Evolutionary conservation across 1,140 invertebrate species (phyloP), one percentile per base, ranked within the genome.

Genomic region (Rhyacophila brunnea): DNA sequence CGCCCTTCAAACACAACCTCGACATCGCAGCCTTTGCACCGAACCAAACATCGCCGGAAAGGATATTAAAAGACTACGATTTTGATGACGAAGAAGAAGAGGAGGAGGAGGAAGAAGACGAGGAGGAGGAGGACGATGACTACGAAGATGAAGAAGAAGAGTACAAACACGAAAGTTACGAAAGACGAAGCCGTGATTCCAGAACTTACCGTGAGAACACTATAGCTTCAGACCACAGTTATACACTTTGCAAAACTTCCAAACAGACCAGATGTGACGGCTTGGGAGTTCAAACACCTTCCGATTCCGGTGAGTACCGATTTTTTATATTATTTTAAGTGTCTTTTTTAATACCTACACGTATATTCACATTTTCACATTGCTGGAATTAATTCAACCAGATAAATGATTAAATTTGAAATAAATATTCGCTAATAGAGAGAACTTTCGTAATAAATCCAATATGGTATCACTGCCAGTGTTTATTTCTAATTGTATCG

Each of bases 231-330:
- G 88, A 90, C 71, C 89, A 90, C 67, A 87, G 87, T 55, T 91
- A 90, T 70, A 89, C 78, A 58, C 72, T 82, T 17, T 79, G 78
- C 43, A 83, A 81, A 65, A 77, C 74, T 67, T 75, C 65, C 62
- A 76, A 61, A 46, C 74, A 70, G 23, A 81, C 80, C 58, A 73
- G 75, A 60, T 67, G 83, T 38, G 83, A 85, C 59, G 80, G 81
- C 65, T 79, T 88, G 35, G 87, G 87, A 40, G 83, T 90, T 2
- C 87, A 90, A 66, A 92, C 90, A 58, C 90, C 91, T 42, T 92
- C 90, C 2, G 91, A 93, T 81, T 92, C 91, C 50, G 90, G 91
- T 89, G 75, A 87, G 87, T 87, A n/a, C n/a, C n/a, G n/a, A n/a
- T n/a, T n/a, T n/a, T n/a, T n/a, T n/a, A n/a, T n/a, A n/a, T n/a